Conservation (phyloP, 2,797 vertebrate genomes). For the Numenius phaeopus region DNA sequence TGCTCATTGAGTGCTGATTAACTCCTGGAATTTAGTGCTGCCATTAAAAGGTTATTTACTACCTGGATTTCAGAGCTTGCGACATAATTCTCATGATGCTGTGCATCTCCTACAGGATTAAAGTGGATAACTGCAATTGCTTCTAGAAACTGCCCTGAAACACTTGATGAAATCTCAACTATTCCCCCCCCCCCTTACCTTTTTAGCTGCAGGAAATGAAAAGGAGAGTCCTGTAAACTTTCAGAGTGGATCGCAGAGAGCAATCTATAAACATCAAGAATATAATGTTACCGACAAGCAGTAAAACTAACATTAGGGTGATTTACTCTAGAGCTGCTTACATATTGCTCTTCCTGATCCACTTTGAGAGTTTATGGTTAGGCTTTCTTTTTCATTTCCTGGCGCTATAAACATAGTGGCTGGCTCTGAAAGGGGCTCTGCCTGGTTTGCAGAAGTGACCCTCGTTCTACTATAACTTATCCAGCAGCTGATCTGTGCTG, state of each 20-base stretch:
- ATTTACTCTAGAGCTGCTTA: slow-evolving; percentile 66
- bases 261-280: slow-evolving; percentile 63
- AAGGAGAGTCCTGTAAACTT: slow-evolving; percentile 58
- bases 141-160: slow-evolving; percentile 19
- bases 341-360: slow-evolving; percentile 64
- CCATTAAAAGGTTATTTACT: slow-evolving; percentile 50
- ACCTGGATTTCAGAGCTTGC: background rate
- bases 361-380: slow-evolving; percentile 56
- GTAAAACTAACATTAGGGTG: slow-evolving; percentile 64
- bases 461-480: slow-evolving; percentile 4
- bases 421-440: slow-evolving; percentile 28
- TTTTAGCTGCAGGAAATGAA: slow-evolving; percentile 45
- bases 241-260: slow-evolving; percentile 40
- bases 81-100: background rate
- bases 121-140: background rate
- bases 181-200: background rate
- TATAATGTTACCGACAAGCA: slow-evolving; percentile 62
- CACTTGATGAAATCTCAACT: slow-evolving; percentile 35
- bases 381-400: slow-evolving; percentile 71
- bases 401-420: slow-evolving; percentile 45
- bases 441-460: slow-evolving; percentile 1
- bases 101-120: slow-evolving; percentile 4
- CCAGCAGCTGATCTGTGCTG: slow-evolving; percentile 24
- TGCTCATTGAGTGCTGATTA: slow-evolving; percentile 45
- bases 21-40: slow-evolving; percentile 42